phyloP scores from a whole-genome alignment of 2,797 vertebrate species.

The Rhyacichthys aspro region DNA sequence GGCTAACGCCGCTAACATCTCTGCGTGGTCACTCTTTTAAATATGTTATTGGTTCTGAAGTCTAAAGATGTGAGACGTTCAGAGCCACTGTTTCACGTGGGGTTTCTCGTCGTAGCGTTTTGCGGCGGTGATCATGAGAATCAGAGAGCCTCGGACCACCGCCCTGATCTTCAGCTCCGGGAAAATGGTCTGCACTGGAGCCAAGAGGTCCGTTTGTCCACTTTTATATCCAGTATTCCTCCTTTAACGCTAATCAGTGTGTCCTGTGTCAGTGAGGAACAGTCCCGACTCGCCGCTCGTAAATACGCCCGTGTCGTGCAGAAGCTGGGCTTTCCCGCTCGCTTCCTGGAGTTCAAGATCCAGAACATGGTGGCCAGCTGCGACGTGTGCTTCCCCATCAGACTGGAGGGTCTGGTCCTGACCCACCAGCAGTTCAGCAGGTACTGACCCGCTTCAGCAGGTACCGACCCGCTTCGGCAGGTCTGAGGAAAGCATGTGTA shows the following conservation, averaged over 20 bases:
- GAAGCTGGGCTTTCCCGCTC: constrained; percentile 94
- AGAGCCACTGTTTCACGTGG: constrained; percentile 2
- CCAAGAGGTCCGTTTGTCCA: constrained; percentile 86
- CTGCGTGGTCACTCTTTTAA: no score
- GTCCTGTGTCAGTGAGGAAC: constrained; percentile 84
- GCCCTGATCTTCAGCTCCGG: constrained; percentile 97
- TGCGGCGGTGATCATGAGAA: constrained; percentile 96
- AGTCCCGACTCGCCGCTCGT: constrained; percentile 91
- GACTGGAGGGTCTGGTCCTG: constrained; percentile 91
- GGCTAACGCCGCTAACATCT: no score
- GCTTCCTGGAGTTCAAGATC: constrained; percentile 96
- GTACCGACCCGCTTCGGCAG: no score
- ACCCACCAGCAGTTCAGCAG: constrained; percentile 96
- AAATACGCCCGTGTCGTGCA: constrained; percentile 94
- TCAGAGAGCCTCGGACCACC: constrained; percentile 93
- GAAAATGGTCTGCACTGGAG: constrained; percentile 98
- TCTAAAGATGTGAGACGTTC: no score
- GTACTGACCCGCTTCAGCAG: constrained; percentile 56
- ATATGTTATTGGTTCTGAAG: no score
- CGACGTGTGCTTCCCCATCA: constrained; percentile 93
- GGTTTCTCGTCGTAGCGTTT: constrained; percentile 82
- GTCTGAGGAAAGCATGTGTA: no score
- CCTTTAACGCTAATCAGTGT: not conserved
- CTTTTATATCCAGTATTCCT: not conserved
- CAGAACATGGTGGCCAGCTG: constrained; percentile 99